Percentiles rank a stretch among this genome's conserved stretches.
These are phyloP conservation scores for Candoia aspera DNA, from an alignment of 2,113 vertebrate genomes.

Conservation along the genomic window DNA sequence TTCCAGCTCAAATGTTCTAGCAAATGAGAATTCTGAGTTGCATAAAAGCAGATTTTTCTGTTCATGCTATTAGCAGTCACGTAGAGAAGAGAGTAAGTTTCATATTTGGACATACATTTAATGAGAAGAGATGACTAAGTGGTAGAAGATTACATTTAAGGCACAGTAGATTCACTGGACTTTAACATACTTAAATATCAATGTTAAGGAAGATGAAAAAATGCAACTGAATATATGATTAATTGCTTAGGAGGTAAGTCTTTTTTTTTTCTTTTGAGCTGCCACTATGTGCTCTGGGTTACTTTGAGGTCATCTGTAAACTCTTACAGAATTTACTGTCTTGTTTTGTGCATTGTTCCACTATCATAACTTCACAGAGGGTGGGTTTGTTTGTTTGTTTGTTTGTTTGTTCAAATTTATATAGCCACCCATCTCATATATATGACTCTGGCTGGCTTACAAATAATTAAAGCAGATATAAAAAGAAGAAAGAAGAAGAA, in stretches of 20 bases:
- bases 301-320: background rate
- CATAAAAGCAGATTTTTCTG: background rate
- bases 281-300: background rate
- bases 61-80: background rate
- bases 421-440: background rate
- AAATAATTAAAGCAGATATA: too few species aligned
- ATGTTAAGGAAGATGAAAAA: background rate
- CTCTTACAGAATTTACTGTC: background rate
- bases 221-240: background rate
- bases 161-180: background rate
- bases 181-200: background rate
- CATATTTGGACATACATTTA: background rate
- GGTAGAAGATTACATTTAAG: background rate
- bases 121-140: background rate
- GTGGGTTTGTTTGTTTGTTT: background rate
- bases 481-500: too few species aligned
- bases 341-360: background rate
- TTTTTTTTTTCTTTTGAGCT: background rate
- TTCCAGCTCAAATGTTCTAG: background rate
- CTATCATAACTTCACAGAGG: background rate
- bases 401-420: background rate
- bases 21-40: background rate
- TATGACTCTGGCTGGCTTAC: too few species aligned
- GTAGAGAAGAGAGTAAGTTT: background rate
- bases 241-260: background rate